Evolutionary conservation across 2,797 vertebrate species (phyloP).

Genomic region (Dermochelys coriacea): DNA sequence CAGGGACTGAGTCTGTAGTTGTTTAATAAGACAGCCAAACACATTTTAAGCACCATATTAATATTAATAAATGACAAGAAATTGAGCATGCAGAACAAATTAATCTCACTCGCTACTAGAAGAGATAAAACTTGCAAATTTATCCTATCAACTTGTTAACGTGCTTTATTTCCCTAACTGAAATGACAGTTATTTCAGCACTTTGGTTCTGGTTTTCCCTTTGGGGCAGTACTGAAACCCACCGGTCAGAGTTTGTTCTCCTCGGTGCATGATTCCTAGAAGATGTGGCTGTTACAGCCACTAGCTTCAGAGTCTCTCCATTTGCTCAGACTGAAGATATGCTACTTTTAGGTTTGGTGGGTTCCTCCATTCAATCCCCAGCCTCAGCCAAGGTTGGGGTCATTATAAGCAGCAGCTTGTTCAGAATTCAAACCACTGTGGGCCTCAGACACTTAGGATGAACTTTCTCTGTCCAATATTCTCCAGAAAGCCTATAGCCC

Average conservation of each 20-base stretch:
- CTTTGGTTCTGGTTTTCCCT: neutral
- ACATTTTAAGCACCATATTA: neutral
- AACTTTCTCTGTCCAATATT: too few species aligned
- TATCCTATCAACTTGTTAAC: neutral
- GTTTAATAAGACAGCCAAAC: neutral
- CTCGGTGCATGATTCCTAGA: neutral
- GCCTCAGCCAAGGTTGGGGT: neutral
- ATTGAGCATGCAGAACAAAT: neutral
- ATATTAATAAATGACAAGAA: neutral
- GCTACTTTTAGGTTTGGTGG: neutral
- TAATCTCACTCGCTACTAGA: neutral
- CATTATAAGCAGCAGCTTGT: neutral
- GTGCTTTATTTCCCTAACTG: neutral
- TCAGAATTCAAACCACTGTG: neutral
- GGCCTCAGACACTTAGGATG: too few species aligned
- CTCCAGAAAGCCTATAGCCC: too few species aligned
- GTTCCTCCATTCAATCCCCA: neutral
- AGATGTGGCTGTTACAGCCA: neutral
- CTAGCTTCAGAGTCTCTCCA: neutral
- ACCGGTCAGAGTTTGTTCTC: neutral
- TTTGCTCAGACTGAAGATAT: neutral
- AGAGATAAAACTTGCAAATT: neutral
- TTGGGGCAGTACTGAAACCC: neutral
- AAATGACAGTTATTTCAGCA: neutral
- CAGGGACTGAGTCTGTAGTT: neutral